phyloP scores from a whole-genome alignment of 2,797 vertebrate genomes.

The Eurystomus glaucurus region DNA sequence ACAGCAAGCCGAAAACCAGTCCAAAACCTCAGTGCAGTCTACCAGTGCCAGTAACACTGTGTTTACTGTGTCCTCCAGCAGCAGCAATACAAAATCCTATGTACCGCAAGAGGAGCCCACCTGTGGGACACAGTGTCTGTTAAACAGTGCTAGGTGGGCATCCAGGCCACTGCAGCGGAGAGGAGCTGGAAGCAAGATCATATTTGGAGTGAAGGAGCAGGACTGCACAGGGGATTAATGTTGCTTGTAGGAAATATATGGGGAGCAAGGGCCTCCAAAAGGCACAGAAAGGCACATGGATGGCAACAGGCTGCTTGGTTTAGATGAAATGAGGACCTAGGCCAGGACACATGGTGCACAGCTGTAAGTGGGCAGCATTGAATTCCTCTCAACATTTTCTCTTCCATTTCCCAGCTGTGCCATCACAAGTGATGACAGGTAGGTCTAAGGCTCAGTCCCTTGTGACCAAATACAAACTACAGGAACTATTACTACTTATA shows the following conservation, averaged over 20 bases:
- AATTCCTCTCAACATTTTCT: not conserved
- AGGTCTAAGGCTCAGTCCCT: not conserved
- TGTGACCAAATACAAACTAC: not conserved
- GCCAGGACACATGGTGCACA: not conserved
- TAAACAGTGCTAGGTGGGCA: not conserved
- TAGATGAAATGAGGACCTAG: not conserved
- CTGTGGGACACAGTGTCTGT: not conserved
- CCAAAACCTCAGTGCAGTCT: not conserved
- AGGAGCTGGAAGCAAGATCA: not conserved
- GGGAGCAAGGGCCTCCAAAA: not conserved
- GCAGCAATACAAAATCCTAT: not conserved
- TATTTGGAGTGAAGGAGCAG: not conserved
- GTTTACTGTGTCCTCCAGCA: accelerated
- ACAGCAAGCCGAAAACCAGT: not conserved
- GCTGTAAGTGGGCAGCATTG: not conserved
- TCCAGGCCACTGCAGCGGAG: not conserved
- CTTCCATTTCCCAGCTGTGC: not conserved
- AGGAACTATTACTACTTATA: not conserved
- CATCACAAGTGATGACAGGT: not conserved
- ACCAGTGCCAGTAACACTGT: not conserved
- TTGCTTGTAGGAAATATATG: not conserved
- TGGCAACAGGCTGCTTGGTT: not conserved
- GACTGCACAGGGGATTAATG: not conserved
- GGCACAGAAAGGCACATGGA: not conserved
- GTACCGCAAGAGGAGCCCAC: not conserved